phyloP scores from a whole-genome alignment of 2,888 invertebrate species.

The Notodonta ziczac region DNA sequence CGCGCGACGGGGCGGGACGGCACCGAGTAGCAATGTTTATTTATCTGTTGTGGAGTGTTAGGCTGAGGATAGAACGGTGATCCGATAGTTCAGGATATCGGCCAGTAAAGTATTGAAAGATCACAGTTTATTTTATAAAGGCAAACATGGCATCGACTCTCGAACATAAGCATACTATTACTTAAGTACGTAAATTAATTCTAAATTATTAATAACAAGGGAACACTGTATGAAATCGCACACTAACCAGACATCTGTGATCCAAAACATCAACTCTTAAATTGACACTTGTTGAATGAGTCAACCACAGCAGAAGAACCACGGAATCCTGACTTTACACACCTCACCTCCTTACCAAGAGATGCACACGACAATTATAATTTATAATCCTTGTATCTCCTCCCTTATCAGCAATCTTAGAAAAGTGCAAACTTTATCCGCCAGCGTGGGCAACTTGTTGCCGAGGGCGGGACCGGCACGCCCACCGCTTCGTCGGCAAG shows the following conservation, averaged over 20 bases:
- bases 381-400: constrained; percentile 19
- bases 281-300: constrained; percentile 11
- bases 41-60: constrained; percentile 44
- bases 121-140: no score
- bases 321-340: no score
- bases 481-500: constrained; percentile 42
- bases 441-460: constrained; percentile 66
- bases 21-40: constrained; percentile 44
- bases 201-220: no score
- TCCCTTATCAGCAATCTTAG: constrained; percentile 19
- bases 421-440: constrained; percentile 20
- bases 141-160: no score
- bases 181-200: no score
- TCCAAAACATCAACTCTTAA: no score
- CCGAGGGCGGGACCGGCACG: constrained; percentile 61
- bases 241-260: no score
- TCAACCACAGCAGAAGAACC: no score
- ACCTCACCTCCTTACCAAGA: background rate
- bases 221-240: no score
- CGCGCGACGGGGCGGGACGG: constrained; percentile 51
- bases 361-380: background rate
- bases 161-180: no score
- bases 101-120: no score
- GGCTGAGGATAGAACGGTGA: constrained; percentile 27
- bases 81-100: background rate